Base-by-base conservation (phyloP, 2,113 vertebrate species). In the Axis porcinus region DNA sequence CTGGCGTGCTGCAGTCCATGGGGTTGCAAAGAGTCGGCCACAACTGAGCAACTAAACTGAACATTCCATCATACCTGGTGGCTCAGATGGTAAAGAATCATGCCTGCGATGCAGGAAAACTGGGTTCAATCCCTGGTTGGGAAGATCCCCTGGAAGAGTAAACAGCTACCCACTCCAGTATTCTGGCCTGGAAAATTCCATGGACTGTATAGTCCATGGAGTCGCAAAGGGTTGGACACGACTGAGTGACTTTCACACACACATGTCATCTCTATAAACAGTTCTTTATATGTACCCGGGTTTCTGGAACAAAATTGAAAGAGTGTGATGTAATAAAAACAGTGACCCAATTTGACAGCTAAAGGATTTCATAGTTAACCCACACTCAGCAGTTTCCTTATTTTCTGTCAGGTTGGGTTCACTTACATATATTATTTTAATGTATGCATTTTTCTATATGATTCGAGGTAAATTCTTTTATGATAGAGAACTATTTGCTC, bases 311-410 rank as follows among this genome's bases (percentile, higher is more conserved):
- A 92, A 12, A 79, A 95, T 16, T 23, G 30, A 91, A 89, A 96
- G 36, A 70, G 8, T 7, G 57, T 28, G 93, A 62, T 64, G 13
- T 96, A 92, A 83, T 14, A 7, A 70, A 86, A 91, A 86, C 33
- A 94, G n/a, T n/a, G 28, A 83, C 94, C 17, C 43, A 55, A 84
- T 78, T 87, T 89, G 30, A 96, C 92, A 86, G 17, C 27, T 47
- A 55, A 70, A 28, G 6, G 3, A 85, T 82, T 92, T 95, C 43
- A 84, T 60, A 91, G 28, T 82, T 54, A 58, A 27, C 15, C 36
- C 7, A 45, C 12, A 85, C n/a, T 55, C 16, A 50, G 76, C 47
- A 85, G 55, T 82, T 55, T 91, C 40, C 55, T 36, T 88, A 21
- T 43, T 23, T 91, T 92, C 36, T 82, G 12, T 50, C 36, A 96